Evolutionary conservation across 2,113 vertebrate species (phyloP), one percentile per base, ranked within the genome.

Genomic region (Callorhinus ursinus): DNA sequence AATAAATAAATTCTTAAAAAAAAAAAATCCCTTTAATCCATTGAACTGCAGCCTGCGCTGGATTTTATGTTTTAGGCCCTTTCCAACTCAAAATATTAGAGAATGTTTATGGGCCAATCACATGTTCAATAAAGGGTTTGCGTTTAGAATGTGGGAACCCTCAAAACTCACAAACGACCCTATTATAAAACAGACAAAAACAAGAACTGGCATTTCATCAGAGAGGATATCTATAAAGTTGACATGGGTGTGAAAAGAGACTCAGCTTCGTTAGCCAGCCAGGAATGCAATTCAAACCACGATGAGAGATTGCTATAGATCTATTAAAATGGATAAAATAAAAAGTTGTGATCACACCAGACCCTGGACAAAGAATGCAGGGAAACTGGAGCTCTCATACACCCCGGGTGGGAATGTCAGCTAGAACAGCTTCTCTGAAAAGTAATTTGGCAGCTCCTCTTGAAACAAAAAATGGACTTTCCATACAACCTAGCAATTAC

Each of bases 301-400:
- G 0, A 2, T 4, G 24, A 57, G 42, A 12, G 24, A 11, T 31
- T 7, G 13, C 65, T n/a, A 14, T 3, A 13, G 19, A 39, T 6
- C 80, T 15, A 4, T 53, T 36, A 28, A 28, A 28, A 33, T 12
- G 15, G 71, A 6, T 74, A 21, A 42, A 57, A 46, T 7, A 7
- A 93, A 39, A 49, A 31, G 7, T 0, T 46, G 57, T 16, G 57
- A 7, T 4, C 28, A n/a, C 11, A 51, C 33, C 33, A 69, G 36
- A 19, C 8, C 8, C 33, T 69, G 33, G 67, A 69, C 28, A 65
- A 69, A 19, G 67, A 19, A 36, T 69, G 67, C 33, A 4, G 16
- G 13, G n/a, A 36, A 36, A 36, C 67, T n/a, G 16, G n/a, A 69
- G 33, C 16, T 12, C 16, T 22, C 21, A 1, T 16, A 6, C 18